Conservation (phyloP, 2,888 invertebrate genomes). For the Cremastinae sp. region DNA sequence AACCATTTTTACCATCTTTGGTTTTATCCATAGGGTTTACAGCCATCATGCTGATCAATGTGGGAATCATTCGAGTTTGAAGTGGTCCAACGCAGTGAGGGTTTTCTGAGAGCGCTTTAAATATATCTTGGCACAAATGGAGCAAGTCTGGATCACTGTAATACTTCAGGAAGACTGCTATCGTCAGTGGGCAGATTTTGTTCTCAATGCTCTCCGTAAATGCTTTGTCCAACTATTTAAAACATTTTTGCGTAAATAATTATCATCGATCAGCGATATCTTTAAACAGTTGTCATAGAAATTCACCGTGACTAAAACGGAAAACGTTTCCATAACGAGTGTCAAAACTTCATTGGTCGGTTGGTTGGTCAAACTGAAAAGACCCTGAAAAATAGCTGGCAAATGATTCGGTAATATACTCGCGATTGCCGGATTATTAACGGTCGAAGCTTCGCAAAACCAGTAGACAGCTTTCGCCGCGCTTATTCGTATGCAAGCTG, state of each 20-base stretch:
- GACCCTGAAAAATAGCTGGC: slow-evolving; percentile 75
- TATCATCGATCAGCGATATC: background rate
- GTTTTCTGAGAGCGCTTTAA: slow-evolving; percentile 84
- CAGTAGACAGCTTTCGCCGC: slow-evolving; percentile 81
- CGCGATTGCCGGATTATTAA: slow-evolving; percentile 65
- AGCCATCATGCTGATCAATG: slow-evolving; percentile 83
- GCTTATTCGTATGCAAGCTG: slow-evolving; percentile 82
- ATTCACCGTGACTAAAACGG: slow-evolving; percentile 74
- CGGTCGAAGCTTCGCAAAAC: slow-evolving; percentile 79
- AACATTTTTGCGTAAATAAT: slow-evolving; percentile 5
- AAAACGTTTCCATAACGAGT: slow-evolving; percentile 75
- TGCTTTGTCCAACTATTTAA: slow-evolving; percentile 83
- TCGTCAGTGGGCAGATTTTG: slow-evolving; percentile 85
- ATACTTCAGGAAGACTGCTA: slow-evolving; percentile 86
- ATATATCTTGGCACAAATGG: slow-evolving; percentile 84
- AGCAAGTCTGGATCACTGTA: slow-evolving; percentile 85
- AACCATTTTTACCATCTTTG: slow-evolving; percentile 71
- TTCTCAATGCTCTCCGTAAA: slow-evolving; percentile 85
- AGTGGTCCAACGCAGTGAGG: slow-evolving; percentile 83
- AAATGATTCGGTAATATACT: slow-evolving; percentile 74
- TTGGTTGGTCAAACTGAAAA: slow-evolving; percentile 74
- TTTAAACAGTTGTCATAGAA: too few relatives aligned
- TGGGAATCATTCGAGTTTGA: slow-evolving; percentile 86
- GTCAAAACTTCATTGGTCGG: slow-evolving; percentile 73
- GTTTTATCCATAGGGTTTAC: slow-evolving; percentile 71